Base-by-base conservation (phyloP, 2,888 invertebrate species). In the Allacma fusca region DNA sequence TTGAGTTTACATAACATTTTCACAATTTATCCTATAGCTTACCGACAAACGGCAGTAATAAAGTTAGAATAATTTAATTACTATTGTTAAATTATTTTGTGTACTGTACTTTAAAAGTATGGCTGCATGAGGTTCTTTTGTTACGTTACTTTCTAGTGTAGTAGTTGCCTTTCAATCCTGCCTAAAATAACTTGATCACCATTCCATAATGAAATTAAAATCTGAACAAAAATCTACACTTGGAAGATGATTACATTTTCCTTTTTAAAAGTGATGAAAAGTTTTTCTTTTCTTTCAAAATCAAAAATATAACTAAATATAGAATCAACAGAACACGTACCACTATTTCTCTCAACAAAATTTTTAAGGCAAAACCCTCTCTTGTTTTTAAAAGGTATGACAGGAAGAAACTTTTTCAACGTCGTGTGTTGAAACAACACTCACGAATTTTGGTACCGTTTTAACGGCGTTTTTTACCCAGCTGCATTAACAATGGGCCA, bases 331-430 rank as follows among this genome's bases (percentile, higher is more conserved):
- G 16, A 62, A 62, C 13, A 23, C 12, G 23, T 68, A 68, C 19
- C 19, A 34, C 40, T 40, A 16, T n/a, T 29, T 67, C 21, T 68
- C 19, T 40, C 68, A 68, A 68, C 68, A 40, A 40, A 40, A 68
- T 68, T 50, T 50, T 68, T 68, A 68, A 68, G 68, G 68, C 68
- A 68, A 68, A 68, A 40, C 5, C 43, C 28, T 68, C 28, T 68
- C 28, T 40, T n/a, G n/a, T n/a, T 26, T 24, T 24, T 26, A 4
- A 24, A 62, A 62, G 2, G 62, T 62, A 23, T 24, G 26, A 62
- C 62, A 62, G 62, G 62, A 12, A 24, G 62, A 62, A 62, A 26
- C 19, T 19, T 50, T 19, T 50, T 12, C 19, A 9, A 50, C 50
- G n/a, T 50, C 50, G 34, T 34, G 4, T 9, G 9, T 9, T 34